phyloP scores from a whole-genome alignment of 1,140 invertebrate genomes.

The Apis cerana region DNA sequence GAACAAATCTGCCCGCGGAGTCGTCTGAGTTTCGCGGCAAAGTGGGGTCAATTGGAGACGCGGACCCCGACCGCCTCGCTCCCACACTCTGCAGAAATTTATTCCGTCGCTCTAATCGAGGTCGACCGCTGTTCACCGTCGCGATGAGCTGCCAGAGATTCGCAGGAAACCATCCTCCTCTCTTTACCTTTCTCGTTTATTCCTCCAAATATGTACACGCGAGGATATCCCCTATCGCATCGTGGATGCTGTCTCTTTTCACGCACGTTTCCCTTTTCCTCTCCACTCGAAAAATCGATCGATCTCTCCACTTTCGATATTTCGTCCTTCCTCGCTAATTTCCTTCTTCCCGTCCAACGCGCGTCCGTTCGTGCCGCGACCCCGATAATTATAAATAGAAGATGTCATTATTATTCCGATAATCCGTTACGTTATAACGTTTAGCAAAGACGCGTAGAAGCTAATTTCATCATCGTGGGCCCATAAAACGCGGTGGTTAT shows the following conservation, averaged over 20 bases:
- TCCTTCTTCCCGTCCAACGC: no score
- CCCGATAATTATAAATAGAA: no score
- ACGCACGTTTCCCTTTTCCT: no score
- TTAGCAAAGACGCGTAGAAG: neutral
- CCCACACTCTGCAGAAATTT: constrained; percentile 72
- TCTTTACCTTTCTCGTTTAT: neutral
- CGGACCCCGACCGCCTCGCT: constrained; percentile 65
- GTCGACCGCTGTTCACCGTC: constrained; percentile 52
- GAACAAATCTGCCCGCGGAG: constrained; percentile 64
- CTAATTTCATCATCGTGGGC: neutral
- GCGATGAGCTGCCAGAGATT: constrained; percentile 35
- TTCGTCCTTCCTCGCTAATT: no score
- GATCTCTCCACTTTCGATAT: no score
- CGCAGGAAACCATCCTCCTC: constrained; percentile 10
- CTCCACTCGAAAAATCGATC: no score
- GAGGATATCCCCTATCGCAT: no score
- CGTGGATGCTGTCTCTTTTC: no score
- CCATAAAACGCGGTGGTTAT: neutral
- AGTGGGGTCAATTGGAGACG: constrained; percentile 73
- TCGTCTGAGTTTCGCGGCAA: constrained; percentile 61
- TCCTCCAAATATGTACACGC: neutral
- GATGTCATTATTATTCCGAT: no score
- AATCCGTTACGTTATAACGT: no score
- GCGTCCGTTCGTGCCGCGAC: no score
- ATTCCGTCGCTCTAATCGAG: constrained; percentile 67